Evolutionary conservation across 2,113 vertebrate genomes (phyloP), one percentile per base, ranked within the genome.

Genomic region (Pteruthius melanotis): DNA sequence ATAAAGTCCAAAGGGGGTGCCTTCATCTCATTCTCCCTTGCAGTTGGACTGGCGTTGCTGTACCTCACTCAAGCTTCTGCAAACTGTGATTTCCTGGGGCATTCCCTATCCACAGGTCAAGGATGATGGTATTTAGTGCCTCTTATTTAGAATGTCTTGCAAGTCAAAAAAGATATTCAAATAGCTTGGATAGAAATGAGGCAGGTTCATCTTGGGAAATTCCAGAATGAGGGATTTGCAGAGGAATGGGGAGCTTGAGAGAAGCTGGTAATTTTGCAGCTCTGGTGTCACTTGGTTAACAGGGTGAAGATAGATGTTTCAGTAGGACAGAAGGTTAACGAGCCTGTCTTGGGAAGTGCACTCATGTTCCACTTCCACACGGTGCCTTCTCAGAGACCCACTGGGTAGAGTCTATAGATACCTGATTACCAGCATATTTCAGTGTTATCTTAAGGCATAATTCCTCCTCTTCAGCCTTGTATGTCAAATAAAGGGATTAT

Each of bases 31-130:
- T n/a, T 66, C 37, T 68, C 12, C 17, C 3, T 24, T 50, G 37
- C n/a, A 65, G 0, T 20, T 0, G 0, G 26, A 26, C n/a, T 91
- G 61, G 22, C 10, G 33, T 78, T 87, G 61, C 19, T 82, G 13
- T 75, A 39, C 22, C n/a, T 65, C 15, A 30, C 3, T 4, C 33
- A 70, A 2, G 40, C 35, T 68, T 84, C 72, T 82, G 44, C 59
- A 60, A 11, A 31, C 49, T 76, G 11, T 63, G 40, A 30, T 84
- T 89, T 97, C 61, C 56, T 71, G 16, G 52, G 37, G 27, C 54
- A 35, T 83, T 92, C 35, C 37, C 19, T 65, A 0, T 79, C 65
- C 50, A 31, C 21, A 26, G 33, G 20, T 20, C 54, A 65, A 68
- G 47, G 24, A 28, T 77, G 24, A 47, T 70, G 9, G n/a, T 74